Base-by-base conservation (phyloP, 2,888 invertebrate species). In the Lithosia quadra region DNA sequence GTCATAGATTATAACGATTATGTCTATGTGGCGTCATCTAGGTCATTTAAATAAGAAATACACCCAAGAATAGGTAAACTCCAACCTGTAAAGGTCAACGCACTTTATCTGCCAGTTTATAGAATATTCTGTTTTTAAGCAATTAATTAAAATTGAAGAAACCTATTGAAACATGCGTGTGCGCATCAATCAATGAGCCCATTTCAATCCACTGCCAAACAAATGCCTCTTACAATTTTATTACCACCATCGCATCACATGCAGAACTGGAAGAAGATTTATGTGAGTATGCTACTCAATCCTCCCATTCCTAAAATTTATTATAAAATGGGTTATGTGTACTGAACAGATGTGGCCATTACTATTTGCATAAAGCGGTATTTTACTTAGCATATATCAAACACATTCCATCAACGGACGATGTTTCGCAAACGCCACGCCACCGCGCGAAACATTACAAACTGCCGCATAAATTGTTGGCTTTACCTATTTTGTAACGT, bases 311-410 rank as follows among this genome's bases (percentile, higher is more conserved):
- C 13, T 28, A 33, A 63, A 49, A 15, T 63, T 33, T 11, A 28
- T 39, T 43, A 13, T 56, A 34, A 49, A 65, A 57, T 13, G 18
- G n/a, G 55, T 58, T 56, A 63, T 33, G 36, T 62, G 34, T 58
- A 64, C 57, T 71, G 15, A 60, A 63, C 60, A 63, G 67, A 67
- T n/a, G 65, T 65, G 65, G 67, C 63, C 58, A 74, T 72, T 74
- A 72, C 69, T 74, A 68, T 77, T 75, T 69, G 71, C 73, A 75
- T 80, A 69, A 74, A 80, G 71, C 65, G 69, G 65, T 69, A 69
- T 79, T 73, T 78, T 75, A 77, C 70, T 75, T 79, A 72, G 75
- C 77, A 80, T 72, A 81, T 81, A 81, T 79, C 79, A 80, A 72
- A 72, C 74, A 68, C 76, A 81, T 76, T 74, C 80, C 75, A 76